Base-by-base conservation (phyloP, 2,113 vertebrate species). In the Microcebus lehilahytsara region DNA sequence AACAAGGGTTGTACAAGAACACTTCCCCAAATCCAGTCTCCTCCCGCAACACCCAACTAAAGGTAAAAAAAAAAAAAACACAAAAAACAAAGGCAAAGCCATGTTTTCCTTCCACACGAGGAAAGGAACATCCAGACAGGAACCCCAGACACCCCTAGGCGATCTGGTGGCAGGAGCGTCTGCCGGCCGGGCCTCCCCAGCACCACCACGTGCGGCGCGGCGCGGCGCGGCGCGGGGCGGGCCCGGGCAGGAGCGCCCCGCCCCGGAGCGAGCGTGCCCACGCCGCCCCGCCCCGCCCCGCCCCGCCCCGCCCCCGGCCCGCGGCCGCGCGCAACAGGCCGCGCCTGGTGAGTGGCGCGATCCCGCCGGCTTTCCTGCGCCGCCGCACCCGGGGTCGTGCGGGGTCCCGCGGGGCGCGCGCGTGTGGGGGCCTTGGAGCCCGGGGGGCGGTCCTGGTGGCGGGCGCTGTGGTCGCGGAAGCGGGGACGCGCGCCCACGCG, bases 131-230 rank as follows among this genome's bases (percentile, higher is more conserved):
- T 2, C 2, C 0, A 0, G 14, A 30, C 4, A 0, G 4, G 3
- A 64, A 16, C 0, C 3, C 84, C 0, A 0, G 16, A 20, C 12
- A 19, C 0, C 0, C 0, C 6, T 3, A 1, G 5, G 8, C 4
- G 2, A 3, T 17, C 19, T 0, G 2, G 46, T 12, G 60, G 9
- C 60, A 30, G 6, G 19, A 58, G 56, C 19, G 6, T 19, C 56
- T 22, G 56, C 56, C 6, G 53, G 56, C 19, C 56, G 0, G 56
- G 56, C 19, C 56, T 22, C 0, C 0, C 1, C 0, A 2, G 4
- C 0, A 0, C 0, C 1, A 7, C 30, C 4, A 0, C 4, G 1
- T 0, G 6, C 0, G 0, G 11, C 4, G 0, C 0, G 3, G 9
- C 4, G 0, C 0, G 3, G 9, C 34, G 5, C 0, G 42, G 30